Evolutionary conservation across 2,888 invertebrate genomes (phyloP).

Genomic region (Drosophila villosipedis): DNA sequence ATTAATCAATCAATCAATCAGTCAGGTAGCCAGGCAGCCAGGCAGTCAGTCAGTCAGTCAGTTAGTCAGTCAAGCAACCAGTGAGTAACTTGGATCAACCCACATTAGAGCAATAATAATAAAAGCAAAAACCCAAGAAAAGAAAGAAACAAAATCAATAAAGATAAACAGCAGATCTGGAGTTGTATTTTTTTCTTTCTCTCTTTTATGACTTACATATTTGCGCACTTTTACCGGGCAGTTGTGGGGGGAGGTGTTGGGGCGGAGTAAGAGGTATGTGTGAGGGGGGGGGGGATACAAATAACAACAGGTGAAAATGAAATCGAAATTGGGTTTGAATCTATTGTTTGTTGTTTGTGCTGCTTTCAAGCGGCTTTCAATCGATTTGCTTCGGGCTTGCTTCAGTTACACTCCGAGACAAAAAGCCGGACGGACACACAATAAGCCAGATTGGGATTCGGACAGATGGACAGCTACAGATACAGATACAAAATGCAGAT

Average conservation of each 20-base stretch:
- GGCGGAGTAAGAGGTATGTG: neutral
- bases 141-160: neutral
- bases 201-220: slow-evolving; percentile 53
- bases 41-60: slow-evolving; percentile 27
- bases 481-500: slow-evolving; percentile 31
- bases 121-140: slow-evolving; percentile 12
- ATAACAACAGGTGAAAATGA: slow-evolving; percentile 73
- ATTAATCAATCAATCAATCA: slow-evolving; percentile 66
- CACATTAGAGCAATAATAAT: slow-evolving; percentile 51
- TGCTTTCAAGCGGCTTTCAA: slow-evolving; percentile 46
- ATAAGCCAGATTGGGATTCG: slow-evolving; percentile 2
- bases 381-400: slow-evolving; percentile 35
- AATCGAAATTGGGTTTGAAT: slow-evolving; percentile 61
- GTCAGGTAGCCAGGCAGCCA: slow-evolving; percentile 27
- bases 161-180: slow-evolving; percentile 4
- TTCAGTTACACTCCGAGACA: slow-evolving; percentile 26
- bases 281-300: neutral
- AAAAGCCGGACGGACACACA: slow-evolving; percentile 17
- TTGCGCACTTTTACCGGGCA: slow-evolving; percentile 66
- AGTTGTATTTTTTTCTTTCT: slow-evolving; percentile 15
- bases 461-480: slow-evolving; percentile 11
- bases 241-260: slow-evolving; percentile 6
- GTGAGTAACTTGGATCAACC: slow-evolving; percentile 25
- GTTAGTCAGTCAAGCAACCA: slow-evolving; percentile 25
- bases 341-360: slow-evolving; percentile 19